Base-by-base conservation (phyloP, 2,888 invertebrate genomes). In the Eupithecia subfuscata region DNA sequence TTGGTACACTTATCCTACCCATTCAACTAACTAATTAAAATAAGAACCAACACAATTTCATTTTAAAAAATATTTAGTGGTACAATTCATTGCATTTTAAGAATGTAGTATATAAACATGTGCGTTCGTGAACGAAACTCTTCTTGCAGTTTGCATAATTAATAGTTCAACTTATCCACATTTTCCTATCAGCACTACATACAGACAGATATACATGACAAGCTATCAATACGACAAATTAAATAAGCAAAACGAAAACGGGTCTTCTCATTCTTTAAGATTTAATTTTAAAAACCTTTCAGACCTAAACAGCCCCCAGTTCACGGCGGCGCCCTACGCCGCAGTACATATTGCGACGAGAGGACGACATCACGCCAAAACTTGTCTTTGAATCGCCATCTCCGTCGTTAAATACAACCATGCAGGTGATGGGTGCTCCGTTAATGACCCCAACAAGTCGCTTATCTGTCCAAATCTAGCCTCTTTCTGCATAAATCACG, bases 221-320 rank as follows among this genome's bases (percentile, higher is more conserved):
- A 67, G 22, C 37, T 7, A n/a, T 43, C 40, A 37, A 37, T 37
- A 37, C 37, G n/a, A 67, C 40, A 40, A 67, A 67, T 1, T 0
- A 67, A 67, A 67, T 67, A 67, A 67, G 67, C 67, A 40, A 67
- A 43, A 67, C 22, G 11, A 67, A 37, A 67, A 14, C 6, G n/a
- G 9, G 67, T 14, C n/a, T 22, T 22, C 67, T 67, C n/a, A n/a
- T 65, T 34, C 40, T n/a, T 43, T 22, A 40, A 67, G 43, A 65
- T 67, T 67, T 43, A 40, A 40, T 40, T 40, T 65, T 1, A 43
- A n/a, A 67, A 67, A 43, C 2, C 12, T 30, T 11, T 65, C 18
- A 37, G 16, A 9, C 34, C 34, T 63, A 8, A 30, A 22, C 56
- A 56, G 22, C 11, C n/a, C 7, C 45, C 7, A 45, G 45, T 18